Percentiles rank a stretch among this genome's conserved stretches.
Conservation (phyloP, 2,113 vertebrate species). For the Thoracochromis brauschi region DNA sequence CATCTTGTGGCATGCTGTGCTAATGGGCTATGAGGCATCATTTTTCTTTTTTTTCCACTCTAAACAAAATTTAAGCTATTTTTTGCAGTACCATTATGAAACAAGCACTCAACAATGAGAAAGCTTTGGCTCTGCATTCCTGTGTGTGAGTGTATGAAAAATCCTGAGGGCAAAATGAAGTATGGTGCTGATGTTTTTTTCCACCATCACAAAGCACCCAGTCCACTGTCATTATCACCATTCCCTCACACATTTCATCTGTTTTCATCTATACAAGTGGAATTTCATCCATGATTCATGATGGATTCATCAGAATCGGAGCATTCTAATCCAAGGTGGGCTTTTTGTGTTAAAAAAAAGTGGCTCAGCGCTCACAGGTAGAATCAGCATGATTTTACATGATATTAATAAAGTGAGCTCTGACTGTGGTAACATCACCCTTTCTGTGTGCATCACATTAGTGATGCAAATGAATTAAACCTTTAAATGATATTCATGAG, state of each 20-base stretch:
- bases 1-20: constrained; percentile 58
- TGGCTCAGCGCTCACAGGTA: not conserved
- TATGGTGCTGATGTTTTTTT: not conserved
- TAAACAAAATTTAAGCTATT: not conserved
- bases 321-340: not conserved
- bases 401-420: not conserved
- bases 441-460: not conserved
- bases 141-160: not conserved
- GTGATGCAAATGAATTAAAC: not conserved
- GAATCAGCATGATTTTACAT: not conserved
- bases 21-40: constrained; percentile 48
- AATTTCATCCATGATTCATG: not conserved
- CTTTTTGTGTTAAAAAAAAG: not conserved
- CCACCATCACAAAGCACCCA: not conserved
- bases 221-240: not conserved
- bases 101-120: not conserved
- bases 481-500: not conserved
- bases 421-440: not conserved
- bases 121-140: constrained; percentile 1
- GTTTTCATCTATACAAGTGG: not conserved
- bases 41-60: not conserved
- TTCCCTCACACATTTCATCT: not conserved
- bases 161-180: constrained; percentile 1
- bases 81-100: constrained; percentile 27
- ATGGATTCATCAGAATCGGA: not conserved